Base-by-base conservation (phyloP, 2,888 invertebrate species). In the Cylloceria caligata region DNA sequence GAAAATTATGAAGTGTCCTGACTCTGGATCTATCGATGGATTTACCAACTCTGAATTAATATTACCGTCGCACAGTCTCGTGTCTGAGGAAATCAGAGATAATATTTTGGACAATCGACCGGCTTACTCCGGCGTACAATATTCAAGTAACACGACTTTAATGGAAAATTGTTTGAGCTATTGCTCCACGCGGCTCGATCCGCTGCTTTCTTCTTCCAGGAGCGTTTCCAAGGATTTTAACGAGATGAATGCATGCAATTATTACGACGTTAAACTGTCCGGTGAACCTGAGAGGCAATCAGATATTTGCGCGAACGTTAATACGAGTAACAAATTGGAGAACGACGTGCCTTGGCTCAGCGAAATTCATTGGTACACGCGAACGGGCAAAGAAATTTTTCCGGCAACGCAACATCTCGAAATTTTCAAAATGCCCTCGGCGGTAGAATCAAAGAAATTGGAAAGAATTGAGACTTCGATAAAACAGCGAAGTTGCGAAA, bases 351-450 rank as follows among this genome's bases (percentile, higher is more conserved):
- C 52, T 0, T 52, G 52, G 52, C 11, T 52, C 52, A 52, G 52
- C 24, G 52, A 52, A 21, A 24, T 52, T 52, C 52, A 52, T 11
- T 52, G 52, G 52, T 52, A 52, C 52, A 21, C 21, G 13, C 52
- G 52, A n/a, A 72, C 47, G n/a, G 49, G 74, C 34, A 45, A 67
- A 39, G 27, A 74, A 16, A 80, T 71, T 47, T 60, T 64, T 45
- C 64, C 73, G 1, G 62, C 55, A 34, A 42, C 27, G 16, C 21
- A 60, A 9, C 68, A 64, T 47, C 11, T 64, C n/a, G 62, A 78
- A 5, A 34, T 55, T 68, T 9, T 78, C 6, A 78, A 78, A 68
- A 36, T 73, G 16, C 60, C 36, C 9, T 4, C 21, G 7, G 39
- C 24, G n/a, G 57, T 57, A 2, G 49, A 67, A 47, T 36, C 13